A percentile compares a stretch with the other conserved stretches of the same genome.
Conservation (phyloP, 2,888 invertebrate species). For the Trisateles emortualis region DNA sequence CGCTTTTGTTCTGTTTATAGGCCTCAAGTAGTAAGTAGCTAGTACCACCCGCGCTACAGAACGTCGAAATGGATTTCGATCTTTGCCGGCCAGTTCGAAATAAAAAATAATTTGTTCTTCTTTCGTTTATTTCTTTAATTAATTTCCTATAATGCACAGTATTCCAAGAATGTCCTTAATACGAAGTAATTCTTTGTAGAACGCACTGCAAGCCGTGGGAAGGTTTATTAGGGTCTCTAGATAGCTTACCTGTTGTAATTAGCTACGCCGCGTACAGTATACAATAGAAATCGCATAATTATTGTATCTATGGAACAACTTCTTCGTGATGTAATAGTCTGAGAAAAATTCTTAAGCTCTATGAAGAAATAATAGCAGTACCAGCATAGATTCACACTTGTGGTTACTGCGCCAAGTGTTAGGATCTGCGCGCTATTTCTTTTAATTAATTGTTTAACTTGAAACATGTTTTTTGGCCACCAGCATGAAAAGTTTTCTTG, state of each 20-base stretch:
- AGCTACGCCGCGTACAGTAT: conserved; percentile 88
- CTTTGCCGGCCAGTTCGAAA: conserved; percentile 20
- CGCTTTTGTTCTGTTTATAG: too few species aligned
- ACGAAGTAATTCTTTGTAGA: conserved; percentile 8
- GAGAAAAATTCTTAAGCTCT: conserved; percentile 68
- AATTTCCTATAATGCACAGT: conserved; percentile 5
- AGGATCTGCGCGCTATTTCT: too few species aligned
- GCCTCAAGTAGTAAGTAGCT: too few species aligned
- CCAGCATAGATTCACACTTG: too few species aligned
- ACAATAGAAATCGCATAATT: conserved; percentile 90
- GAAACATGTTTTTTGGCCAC: too few species aligned
- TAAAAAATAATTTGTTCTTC: conserved; percentile 18
- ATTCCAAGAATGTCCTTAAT: conserved; percentile 6
- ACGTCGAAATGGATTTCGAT: too few species aligned
- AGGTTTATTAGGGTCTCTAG: conserved; percentile 4
- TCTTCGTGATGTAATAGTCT: conserved; percentile 70
- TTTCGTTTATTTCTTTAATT: background rate
- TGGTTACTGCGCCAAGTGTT: too few species aligned
- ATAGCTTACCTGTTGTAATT: conserved; percentile 82
- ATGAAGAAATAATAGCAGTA: conserved; percentile 73
- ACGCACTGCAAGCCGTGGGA: conserved; percentile 31
- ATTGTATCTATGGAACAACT: conserved; percentile 74
- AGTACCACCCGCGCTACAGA: too few species aligned
- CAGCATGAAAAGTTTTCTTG: too few species aligned
- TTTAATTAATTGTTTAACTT: too few species aligned